Evolutionary conservation across 2,797 vertebrate species (phyloP).

Genomic region (Liasis olivaceus): DNA sequence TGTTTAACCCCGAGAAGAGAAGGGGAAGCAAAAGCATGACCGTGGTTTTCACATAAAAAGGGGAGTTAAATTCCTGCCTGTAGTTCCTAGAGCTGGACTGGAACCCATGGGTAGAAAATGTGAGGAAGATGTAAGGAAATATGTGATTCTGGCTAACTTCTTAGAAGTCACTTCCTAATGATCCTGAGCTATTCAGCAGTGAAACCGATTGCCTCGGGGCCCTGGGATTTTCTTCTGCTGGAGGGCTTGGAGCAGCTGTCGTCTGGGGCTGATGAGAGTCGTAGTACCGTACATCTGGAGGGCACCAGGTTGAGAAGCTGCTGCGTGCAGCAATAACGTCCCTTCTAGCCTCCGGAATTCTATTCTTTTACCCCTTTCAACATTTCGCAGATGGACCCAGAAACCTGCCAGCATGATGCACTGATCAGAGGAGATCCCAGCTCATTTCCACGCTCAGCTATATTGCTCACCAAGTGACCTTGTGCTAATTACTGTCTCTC

Average conservation of each 20-base stretch:
- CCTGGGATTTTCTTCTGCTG: background rate
- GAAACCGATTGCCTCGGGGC: background rate
- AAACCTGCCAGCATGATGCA: background rate
- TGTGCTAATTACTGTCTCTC: background rate
- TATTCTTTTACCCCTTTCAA: background rate
- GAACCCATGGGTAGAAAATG: background rate
- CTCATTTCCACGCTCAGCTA: background rate
- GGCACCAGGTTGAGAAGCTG: background rate
- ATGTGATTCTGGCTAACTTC: background rate
- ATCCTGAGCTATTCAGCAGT: background rate
- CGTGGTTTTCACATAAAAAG: background rate
- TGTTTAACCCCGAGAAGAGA: background rate
- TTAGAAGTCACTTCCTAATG: background rate
- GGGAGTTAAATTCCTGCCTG: background rate
- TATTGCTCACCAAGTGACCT: background rate
- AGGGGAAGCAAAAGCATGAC: background rate
- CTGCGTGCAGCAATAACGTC: background rate
- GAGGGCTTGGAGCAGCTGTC: background rate
- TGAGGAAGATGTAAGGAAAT: background rate
- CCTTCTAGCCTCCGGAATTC: background rate
- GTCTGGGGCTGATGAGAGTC: background rate
- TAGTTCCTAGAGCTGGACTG: background rate
- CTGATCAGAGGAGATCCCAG: background rate
- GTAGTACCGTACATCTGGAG: background rate
- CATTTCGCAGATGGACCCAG: background rate